A percentile compares a stretch with the other conserved stretches of the same genome.
These are phyloP conservation scores for Xenopus laevis DNA, from an alignment of 2,113 vertebrate genomes.

Conservation along the genomic window DNA sequence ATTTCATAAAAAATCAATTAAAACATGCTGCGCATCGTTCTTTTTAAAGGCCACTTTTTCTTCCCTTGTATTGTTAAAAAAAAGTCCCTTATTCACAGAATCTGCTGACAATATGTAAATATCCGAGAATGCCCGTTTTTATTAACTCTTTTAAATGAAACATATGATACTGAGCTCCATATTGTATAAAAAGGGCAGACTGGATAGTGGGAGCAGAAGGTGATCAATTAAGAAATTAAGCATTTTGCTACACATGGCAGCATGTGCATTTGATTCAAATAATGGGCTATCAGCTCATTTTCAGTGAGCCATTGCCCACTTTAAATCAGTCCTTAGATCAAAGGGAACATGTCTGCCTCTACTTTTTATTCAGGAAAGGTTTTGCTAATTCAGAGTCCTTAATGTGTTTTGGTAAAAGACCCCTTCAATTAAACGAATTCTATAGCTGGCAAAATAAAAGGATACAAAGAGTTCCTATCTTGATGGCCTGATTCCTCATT, in stretches of 20 bases:
- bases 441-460: constrained; percentile 79
- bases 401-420: constrained; percentile 91
- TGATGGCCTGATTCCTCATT: constrained; percentile 89
- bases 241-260: constrained; percentile 86
- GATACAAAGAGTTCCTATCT: constrained; percentile 81
- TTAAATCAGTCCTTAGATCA: constrained; percentile 87
- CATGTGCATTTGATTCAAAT: constrained; percentile 87
- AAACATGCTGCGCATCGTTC: background rate
- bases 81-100: background rate
- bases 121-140: background rate
- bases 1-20: constrained; percentile 20
- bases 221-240: constrained; percentile 99
- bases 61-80: background rate
- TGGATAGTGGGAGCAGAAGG: constrained; percentile 75
- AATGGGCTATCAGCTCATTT: constrained; percentile 97
- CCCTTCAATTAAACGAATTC: constrained; percentile 99
- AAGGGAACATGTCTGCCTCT: constrained; percentile 76
- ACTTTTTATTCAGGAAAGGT: constrained; percentile 84
- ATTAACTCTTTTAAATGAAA: constrained; percentile 37
- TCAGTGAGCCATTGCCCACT: constrained; percentile 79
- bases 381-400: constrained; percentile 94
- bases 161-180: constrained; percentile 21
- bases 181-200: constrained; percentile 49
- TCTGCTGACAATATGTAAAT: constrained; percentile 36
- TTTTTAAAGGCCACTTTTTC: background rate